These are phyloP conservation scores for Rousettus madagascariensis DNA, from an alignment of 2,797 vertebrate genomes.

Conservation along the genomic window DNA sequence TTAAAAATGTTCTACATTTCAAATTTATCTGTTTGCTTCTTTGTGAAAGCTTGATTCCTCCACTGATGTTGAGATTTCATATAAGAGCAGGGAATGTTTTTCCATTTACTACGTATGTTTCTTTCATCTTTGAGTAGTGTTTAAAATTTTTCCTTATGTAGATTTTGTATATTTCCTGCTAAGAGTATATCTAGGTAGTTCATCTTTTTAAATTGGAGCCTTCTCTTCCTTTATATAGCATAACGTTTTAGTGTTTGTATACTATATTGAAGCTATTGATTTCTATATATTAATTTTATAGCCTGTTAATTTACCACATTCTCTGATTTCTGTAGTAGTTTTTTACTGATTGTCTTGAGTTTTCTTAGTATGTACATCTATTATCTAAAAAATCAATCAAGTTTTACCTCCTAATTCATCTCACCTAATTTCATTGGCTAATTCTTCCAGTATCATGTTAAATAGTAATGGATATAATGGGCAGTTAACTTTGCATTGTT, in stretches of 20 bases:
- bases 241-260: neutral
- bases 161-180: neutral
- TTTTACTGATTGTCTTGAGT: neutral
- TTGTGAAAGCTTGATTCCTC: neutral
- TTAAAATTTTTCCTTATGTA: neutral
- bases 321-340: neutral
- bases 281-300: constrained; percentile 6
- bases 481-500: neutral
- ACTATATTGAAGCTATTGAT: neutral
- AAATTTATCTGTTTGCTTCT: neutral
- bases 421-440: neutral
- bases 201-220: neutral
- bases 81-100: neutral
- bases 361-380: neutral
- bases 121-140: neutral
- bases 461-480: neutral
- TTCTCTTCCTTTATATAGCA: neutral
- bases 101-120: neutral
- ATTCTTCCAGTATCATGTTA: neutral
- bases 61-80: neutral
- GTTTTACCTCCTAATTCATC: neutral
- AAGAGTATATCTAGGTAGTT: neutral
- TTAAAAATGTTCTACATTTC: neutral
- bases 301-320: neutral
- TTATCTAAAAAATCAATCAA: neutral